Evolutionary conservation across 2,888 invertebrate genomes (phyloP).

Genomic region (Hartigia nigra): DNA sequence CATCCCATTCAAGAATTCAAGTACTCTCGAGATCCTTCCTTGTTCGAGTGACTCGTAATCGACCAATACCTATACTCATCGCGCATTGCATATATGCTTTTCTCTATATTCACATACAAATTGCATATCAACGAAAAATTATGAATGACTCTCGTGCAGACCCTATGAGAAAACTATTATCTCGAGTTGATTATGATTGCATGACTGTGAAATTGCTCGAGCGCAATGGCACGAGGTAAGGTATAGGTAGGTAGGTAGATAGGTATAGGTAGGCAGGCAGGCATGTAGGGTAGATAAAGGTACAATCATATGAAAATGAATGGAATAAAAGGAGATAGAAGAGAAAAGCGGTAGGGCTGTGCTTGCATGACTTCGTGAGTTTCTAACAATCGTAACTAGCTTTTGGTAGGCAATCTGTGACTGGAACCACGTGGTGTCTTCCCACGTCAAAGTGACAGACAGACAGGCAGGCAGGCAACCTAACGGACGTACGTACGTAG

Average conservation of each 20-base stretch:
- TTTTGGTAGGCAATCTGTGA: slow-evolving; percentile 48
- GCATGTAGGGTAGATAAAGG: neutral
- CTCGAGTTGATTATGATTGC: slow-evolving; percentile 59
- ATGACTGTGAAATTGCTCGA: slow-evolving; percentile 59
- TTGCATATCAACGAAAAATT: neutral
- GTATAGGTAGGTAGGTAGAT: neutral
- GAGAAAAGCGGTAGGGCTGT: slow-evolving; percentile 10
- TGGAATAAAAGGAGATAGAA: neutral
- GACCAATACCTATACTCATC: neutral
- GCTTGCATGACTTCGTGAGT: slow-evolving; percentile 63
- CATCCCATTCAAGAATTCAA: neutral
- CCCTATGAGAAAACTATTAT: slow-evolving; percentile 48
- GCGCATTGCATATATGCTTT: neutral
- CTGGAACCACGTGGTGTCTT: slow-evolving; percentile 57
- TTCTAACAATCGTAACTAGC: slow-evolving; percentile 64
- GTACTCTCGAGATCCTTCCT: neutral
- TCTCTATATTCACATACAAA: neutral
- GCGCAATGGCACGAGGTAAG: slow-evolving; percentile 6
- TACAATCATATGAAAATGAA: neutral
- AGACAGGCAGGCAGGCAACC: slow-evolving; percentile 37
- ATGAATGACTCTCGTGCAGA: neutral
- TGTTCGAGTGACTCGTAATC: neutral
- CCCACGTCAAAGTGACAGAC: slow-evolving; percentile 66
- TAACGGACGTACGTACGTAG: slow-evolving; percentile 1
- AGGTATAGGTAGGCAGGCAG: neutral